A percentile compares a stretch with the other conserved stretches of the same genome.
phyloP scores from a whole-genome alignment of 2,113 vertebrate species.

The Rynchops niger region DNA sequence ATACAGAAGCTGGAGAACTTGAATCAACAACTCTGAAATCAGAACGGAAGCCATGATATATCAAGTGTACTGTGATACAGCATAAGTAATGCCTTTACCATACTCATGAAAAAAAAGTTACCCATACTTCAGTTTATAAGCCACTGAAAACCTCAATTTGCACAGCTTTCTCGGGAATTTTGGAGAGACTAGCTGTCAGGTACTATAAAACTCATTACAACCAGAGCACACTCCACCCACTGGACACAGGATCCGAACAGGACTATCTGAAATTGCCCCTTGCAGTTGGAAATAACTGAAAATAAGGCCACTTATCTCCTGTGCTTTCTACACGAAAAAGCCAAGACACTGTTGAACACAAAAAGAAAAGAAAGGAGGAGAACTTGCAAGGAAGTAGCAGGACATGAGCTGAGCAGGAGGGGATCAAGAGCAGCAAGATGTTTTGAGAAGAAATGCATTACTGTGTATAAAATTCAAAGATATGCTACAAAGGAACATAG shows the following conservation, averaged over 20 bases:
- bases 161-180: background rate
- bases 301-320: background rate
- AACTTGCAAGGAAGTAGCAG: background rate
- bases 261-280: background rate
- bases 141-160: background rate
- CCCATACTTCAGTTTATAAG: background rate
- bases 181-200: background rate
- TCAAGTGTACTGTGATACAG: no score
- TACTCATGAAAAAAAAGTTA: background rate
- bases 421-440: background rate
- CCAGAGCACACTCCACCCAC: background rate
- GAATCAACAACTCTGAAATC: background rate
- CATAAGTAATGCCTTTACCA: background rate
- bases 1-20: background rate
- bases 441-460: background rate
- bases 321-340: background rate
- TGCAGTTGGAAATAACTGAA: background rate
- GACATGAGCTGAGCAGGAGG: background rate
- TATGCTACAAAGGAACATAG: rapidly evolving
- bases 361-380: background rate
- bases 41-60: background rate
- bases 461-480: background rate
- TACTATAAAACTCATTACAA: background rate
- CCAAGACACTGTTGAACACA: background rate
- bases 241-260: background rate